These are phyloP conservation scores for Lacerta bilineata DNA, from an alignment of 2,797 vertebrate species.

Conservation along the genomic window DNA sequence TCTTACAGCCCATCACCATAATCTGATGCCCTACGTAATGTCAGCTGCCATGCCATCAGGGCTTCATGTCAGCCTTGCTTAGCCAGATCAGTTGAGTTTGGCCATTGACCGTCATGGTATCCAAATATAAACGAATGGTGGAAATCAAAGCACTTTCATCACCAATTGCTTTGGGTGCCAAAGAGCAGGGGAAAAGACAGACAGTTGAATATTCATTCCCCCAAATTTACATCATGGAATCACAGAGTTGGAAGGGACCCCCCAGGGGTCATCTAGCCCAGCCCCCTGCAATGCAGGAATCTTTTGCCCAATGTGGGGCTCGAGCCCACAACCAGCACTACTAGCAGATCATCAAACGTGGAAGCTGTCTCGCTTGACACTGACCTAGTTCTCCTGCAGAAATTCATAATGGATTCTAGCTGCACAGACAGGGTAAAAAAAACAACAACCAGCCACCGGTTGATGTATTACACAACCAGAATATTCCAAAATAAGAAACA, in stretches of 20 bases:
- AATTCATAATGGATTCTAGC: not conserved
- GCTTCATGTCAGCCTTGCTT: not conserved
- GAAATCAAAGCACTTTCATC: not conserved
- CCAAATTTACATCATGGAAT: not conserved
- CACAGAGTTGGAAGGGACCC: too few species aligned
- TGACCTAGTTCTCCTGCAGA: not conserved
- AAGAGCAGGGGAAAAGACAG: not conserved
- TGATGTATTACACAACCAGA: not conserved
- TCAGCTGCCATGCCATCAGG: too few species aligned
- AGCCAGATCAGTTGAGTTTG: not conserved
- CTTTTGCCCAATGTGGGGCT: too few species aligned
- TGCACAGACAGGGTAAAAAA: too few species aligned
- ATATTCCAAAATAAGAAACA: not conserved
- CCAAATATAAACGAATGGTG: not conserved
- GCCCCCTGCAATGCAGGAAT: too few species aligned
- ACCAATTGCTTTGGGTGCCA: not conserved
- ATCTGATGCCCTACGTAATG: not conserved
- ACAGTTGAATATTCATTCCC: not conserved
- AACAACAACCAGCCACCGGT: accelerated
- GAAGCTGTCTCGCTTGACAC: not conserved
- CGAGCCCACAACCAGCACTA: too few species aligned
- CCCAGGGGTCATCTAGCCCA: too few species aligned
- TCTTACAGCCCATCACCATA: too few species aligned
- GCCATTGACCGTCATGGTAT: not conserved
- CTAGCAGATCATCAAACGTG: too few species aligned